These are phyloP conservation scores for Periplaneta americana DNA, from an alignment of 1,140 invertebrate species.

Conservation along the genomic window DNA sequence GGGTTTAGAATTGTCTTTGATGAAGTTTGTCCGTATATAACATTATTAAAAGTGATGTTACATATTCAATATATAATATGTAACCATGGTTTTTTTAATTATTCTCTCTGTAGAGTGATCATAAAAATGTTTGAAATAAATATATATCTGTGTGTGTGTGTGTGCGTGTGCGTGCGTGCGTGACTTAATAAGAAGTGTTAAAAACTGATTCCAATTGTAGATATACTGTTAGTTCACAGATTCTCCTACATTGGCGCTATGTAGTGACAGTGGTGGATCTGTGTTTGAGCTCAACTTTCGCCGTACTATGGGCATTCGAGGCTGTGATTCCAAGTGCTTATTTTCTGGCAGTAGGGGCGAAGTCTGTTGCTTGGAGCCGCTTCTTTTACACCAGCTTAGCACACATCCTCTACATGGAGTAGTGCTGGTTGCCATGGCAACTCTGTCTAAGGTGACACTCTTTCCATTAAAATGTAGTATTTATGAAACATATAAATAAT, in stretches of 20 bases:
- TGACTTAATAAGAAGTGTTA: too few species aligned
- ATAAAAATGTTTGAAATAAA: too few species aligned
- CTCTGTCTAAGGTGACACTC: constrained; percentile 70
- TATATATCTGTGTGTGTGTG: too few species aligned
- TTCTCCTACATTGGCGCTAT: constrained; percentile 68
- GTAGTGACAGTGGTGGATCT: constrained; percentile 94
- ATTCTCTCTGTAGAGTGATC: too few species aligned
- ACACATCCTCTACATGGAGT: constrained; percentile 67
- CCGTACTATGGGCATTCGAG: constrained; percentile 79
- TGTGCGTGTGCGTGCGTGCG: too few species aligned
- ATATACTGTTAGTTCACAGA: constrained; percentile 79
- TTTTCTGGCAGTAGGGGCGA: constrained; percentile 93
- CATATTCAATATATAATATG: too few species aligned
- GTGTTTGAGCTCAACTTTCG: constrained; percentile 94
- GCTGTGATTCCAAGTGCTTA: constrained; percentile 81
- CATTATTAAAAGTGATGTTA: too few species aligned
- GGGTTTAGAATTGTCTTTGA: too few species aligned
- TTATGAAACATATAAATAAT: too few species aligned
- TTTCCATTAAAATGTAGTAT: not conserved
- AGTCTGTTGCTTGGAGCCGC: constrained; percentile 83
- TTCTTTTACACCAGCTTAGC: constrained; percentile 62
- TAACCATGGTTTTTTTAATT: too few species aligned
- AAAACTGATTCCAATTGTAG: too few species aligned
- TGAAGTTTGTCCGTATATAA: too few species aligned
- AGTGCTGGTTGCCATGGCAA: constrained; percentile 85